Evolutionary conservation across 2,888 invertebrate species (phyloP), one percentile per base, ranked within the genome.

Genomic region (Resseliella maxima): DNA sequence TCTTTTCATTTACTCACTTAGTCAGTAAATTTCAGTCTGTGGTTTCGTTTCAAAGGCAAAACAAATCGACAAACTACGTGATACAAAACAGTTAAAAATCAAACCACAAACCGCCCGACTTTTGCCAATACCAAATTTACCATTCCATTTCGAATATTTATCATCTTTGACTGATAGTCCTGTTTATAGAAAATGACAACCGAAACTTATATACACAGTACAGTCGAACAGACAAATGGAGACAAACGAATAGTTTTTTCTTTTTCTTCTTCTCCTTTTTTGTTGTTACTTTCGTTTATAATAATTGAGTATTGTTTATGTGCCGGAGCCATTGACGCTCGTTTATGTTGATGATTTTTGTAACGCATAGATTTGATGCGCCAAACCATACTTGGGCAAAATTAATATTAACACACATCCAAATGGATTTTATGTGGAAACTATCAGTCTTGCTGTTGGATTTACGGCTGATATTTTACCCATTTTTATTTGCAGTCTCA

Each of bases 1-100:
- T 50, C 46, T 12, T 59, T 59, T 59, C 24, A 59, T 59, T 59
- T 24, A 59, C 59, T 59, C 6, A n/a, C 24, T 18, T 21, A 2
- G 50, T 50, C 50, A 50, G 21, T 24, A 5, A 59, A 8, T 27
- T 24, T 59, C 59, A 24, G 31, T 5, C 0, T 31, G 15, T 35
- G 18, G 12, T 27, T 0, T 31, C n/a, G 18, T 31, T 72, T 3
- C n/a, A n/a, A n/a, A n/a, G n/a, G n/a, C n/a, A 31, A 72, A 31
- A 72, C 72, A 72, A 72, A 72, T 72, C 31, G 72, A 72, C 72
- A 31, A 31, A 72, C 72, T 72, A 72, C 72, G 72, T 72, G 72
- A 72, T 31, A 72, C 72, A 27, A 59, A 59, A 35, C 27, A 31
- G 72, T 72, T 72, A 72, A 35, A 31, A 27, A 59, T 59, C 59